Evolutionary conservation across 2,113 vertebrate genomes (phyloP).

Genomic region (Serinus canaria): DNA sequence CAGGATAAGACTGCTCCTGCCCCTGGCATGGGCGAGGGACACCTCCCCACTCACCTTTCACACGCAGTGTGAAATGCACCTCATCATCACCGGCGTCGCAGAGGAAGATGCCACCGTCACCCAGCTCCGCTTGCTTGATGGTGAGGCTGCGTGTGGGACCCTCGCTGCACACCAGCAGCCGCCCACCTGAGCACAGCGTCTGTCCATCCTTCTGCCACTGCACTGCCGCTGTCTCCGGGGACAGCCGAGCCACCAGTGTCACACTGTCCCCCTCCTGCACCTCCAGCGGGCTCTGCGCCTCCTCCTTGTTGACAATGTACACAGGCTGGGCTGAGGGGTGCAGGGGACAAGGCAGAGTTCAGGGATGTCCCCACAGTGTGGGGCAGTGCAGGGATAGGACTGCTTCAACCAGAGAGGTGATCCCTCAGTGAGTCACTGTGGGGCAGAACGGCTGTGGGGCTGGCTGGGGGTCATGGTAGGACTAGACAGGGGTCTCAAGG

Average conservation of each 20-base stretch:
- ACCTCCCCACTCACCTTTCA: constrained; percentile 77
- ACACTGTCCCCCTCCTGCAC: constrained; percentile 79
- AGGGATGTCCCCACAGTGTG: background rate
- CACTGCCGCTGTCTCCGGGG: constrained; percentile 62
- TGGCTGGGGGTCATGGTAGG: background rate
- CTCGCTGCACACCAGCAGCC: constrained; percentile 79
- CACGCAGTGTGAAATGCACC: constrained; percentile 77
- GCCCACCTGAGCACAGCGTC: constrained; percentile 65
- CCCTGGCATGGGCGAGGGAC: background rate
- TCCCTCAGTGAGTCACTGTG: rapidly evolving
- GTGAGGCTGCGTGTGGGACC: constrained; percentile 77
- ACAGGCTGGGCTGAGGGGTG: background rate
- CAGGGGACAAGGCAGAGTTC: background rate
- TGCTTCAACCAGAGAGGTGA: rapidly evolving
- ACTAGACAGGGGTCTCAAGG: background rate
- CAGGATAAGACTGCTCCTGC: background rate
- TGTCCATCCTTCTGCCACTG: constrained; percentile 81
- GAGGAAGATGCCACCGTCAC: constrained; percentile 79
- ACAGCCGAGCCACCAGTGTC: constrained; percentile 78
- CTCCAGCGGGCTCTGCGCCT: constrained; percentile 45
- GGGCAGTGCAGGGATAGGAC: background rate
- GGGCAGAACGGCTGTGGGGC: background rate
- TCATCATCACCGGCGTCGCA: constrained; percentile 80
- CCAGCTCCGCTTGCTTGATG: constrained; percentile 78
- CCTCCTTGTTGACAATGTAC: constrained; percentile 74